These are phyloP conservation scores for Rhinolophus ferrumequinum DNA, from an alignment of 2,113 vertebrate species.

Conservation along the genomic window DNA sequence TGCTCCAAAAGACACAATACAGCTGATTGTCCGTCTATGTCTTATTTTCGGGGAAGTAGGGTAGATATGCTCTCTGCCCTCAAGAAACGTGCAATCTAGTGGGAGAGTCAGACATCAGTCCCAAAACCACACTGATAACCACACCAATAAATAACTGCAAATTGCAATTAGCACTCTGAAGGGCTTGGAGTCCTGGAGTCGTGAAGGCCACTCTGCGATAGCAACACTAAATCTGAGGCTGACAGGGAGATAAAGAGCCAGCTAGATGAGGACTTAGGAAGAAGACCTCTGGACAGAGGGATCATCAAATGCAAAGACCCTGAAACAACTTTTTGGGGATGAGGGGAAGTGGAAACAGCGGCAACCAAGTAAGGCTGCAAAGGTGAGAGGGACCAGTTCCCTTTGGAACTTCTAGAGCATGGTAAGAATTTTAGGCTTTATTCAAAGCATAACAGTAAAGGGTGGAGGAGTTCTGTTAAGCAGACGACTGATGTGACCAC, in stretches of 20 bases:
- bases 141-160: neutral
- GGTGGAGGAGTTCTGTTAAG: neutral
- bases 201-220: neutral
- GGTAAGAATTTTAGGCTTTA: neutral
- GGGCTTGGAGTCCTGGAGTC: neutral
- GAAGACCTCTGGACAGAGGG: neutral
- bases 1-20: too few relatives aligned
- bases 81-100: neutral
- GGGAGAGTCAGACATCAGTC: neutral
- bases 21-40: too few relatives aligned
- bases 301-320: neutral
- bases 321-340: neutral
- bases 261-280: neutral
- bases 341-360: neutral
- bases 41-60: too few relatives aligned
- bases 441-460: neutral
- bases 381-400: neutral
- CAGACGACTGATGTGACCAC: neutral
- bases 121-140: neutral
- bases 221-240: neutral
- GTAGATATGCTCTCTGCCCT: neutral
- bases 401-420: neutral
- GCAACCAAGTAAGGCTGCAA: neutral
- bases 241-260: neutral
- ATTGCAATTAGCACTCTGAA: neutral